Conservation (phyloP, 2,113 vertebrate species). For the Platysteira castanea region DNA sequence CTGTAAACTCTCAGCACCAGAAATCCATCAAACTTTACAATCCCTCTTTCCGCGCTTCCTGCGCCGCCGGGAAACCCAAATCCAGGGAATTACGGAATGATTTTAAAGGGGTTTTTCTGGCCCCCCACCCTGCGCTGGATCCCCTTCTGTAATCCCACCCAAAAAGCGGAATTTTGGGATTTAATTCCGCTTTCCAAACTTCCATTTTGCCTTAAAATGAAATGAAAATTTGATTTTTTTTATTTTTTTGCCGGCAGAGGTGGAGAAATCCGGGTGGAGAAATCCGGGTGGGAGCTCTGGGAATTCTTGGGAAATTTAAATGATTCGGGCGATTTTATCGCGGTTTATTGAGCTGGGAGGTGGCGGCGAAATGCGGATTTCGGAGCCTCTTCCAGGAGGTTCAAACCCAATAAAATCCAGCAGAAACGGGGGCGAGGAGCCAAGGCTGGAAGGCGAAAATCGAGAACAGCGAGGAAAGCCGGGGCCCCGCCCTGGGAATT, state of each 20-base stretch:
- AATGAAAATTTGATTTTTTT: neutral
- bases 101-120: neutral
- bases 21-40: slow-evolving; percentile 72
- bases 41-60: slow-evolving; percentile 61
- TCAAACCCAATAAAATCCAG: no score
- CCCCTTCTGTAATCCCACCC: neutral
- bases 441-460: neutral
- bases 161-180: neutral
- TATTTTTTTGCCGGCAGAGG: neutral
- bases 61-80: slow-evolving; percentile 59
- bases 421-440: neutral
- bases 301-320: neutral
- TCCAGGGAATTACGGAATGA: slow-evolving; percentile 58
- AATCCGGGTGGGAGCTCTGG: neutral
- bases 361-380: neutral
- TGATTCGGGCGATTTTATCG: accelerated
- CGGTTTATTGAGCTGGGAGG: accelerated
- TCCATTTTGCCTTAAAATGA: accelerated
- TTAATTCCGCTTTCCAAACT: no score
- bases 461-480: neutral
- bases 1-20: slow-evolving; percentile 64
- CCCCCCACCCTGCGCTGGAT: neutral
- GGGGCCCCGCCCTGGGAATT: neutral
- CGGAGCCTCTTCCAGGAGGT: neutral
- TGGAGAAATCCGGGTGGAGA: neutral